A percentile compares a stretch with the other conserved stretches of the same genome.
These are phyloP conservation scores for Ctenosaura bakeri DNA, from an alignment of 2,797 vertebrate genomes.

Conservation along the genomic window DNA sequence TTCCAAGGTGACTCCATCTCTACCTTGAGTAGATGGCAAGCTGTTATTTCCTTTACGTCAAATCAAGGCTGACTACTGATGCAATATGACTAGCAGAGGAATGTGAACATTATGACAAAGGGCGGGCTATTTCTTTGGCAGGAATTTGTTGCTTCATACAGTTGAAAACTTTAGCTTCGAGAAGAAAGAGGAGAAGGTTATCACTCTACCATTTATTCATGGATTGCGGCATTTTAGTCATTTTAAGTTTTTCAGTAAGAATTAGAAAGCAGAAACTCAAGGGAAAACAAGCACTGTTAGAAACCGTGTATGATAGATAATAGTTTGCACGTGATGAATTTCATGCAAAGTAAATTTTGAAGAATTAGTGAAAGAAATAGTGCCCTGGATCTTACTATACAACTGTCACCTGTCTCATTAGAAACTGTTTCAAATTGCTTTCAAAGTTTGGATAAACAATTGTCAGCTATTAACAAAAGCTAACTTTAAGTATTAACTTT, in stretches of 20 bases:
- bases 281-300: neutral
- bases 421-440: neutral
- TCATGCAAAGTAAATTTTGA: neutral
- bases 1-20: constrained; percentile 40
- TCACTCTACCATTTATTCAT: constrained; percentile 28
- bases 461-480: neutral
- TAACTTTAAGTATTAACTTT: neutral
- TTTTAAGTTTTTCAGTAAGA: neutral
- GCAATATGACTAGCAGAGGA: constrained; percentile 15
- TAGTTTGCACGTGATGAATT: neutral
- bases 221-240: constrained; percentile 11
- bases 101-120: constrained; percentile 25
- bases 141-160: constrained; percentile 18
- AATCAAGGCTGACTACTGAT: constrained; percentile 36
- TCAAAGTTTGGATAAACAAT: neutral
- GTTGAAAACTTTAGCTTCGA: constrained; percentile 26
- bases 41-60: constrained; percentile 28
- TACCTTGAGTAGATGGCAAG: constrained; percentile 38
- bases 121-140: constrained; percentile 23
- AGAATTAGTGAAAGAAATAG: neutral
- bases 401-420: neutral
- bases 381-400: neutral
- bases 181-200: constrained; percentile 21
- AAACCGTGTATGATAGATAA: neutral
- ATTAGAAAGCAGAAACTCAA: neutral